Base-by-base conservation (phyloP, 2,113 vertebrate species). In the Sander lucioperca region DNA sequence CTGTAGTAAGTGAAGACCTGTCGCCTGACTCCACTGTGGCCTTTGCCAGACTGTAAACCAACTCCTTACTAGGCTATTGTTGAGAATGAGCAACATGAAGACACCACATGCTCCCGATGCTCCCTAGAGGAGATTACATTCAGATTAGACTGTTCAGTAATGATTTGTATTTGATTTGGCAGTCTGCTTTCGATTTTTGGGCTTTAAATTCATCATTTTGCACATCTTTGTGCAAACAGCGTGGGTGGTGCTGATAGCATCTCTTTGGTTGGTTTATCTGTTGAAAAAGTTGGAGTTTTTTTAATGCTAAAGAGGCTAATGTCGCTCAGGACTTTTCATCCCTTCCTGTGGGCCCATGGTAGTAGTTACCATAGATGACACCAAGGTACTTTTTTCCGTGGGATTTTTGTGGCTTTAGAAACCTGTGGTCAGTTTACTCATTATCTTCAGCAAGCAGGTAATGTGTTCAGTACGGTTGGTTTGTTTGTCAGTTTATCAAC, bases 51-150 rank as follows among this genome's bases (percentile, higher is more conserved):
- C 73, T 88, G 91, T 92, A 92, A 92, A 82, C 77, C 76, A 82
- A 94, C 54, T 79, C 87, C 81, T 92, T 84, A 91, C 82, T 79
- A 5, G 82, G 58, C 87, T 83, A 79, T 93, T 93, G 90, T 94
- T 89, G 74, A 76, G 70, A 51, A 61, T 33, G 65, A 85, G 82
- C 75, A 88, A 88, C 87, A 89, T 59, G 83, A 83, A 82, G 82
- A 88, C 77, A 59, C 75, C 83, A 69, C 82, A 84, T 78, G 83
- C 77, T 82, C 67, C 63, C 79, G 48, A 33, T 48, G 50, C 53
- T 68, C n/a, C 33, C 62, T 13, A 2, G 68, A 80, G 67, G 56
- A 70, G 48, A 65, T 27, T 48, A 58, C 59, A 25, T 30, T 74
- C 23, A 36, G 51, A 80, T 79, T 65, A 70, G 50, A 36, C 12